phyloP scores from a whole-genome alignment of 1,140 invertebrate genomes.

The Dendrolimus kikuchii region DNA sequence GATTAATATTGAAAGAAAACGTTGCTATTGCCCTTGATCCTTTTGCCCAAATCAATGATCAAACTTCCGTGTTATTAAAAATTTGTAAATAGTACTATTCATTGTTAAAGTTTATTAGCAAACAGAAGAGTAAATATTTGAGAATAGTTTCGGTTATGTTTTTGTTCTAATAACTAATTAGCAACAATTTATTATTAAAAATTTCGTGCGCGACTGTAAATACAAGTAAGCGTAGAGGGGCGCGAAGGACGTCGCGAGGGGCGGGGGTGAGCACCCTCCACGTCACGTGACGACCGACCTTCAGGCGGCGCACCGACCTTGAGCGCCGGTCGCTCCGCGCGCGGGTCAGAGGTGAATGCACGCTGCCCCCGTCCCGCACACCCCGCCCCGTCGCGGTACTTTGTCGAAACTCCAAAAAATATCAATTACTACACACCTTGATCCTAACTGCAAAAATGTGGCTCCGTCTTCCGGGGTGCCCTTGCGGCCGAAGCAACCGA shows the following conservation, averaged over 20 bases:
- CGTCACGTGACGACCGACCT: conserved; percentile 65
- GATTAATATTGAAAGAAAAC: too few species aligned
- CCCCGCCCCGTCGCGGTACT: conserved; percentile 12
- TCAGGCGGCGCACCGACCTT: conserved; percentile 68
- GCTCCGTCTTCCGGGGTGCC: conserved; percentile 32
- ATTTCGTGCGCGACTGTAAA: conserved; percentile 30
- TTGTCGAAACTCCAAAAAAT: conserved; percentile 16
- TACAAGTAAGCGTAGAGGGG: conserved; percentile 30
- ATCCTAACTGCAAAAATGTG: conserved; percentile 35
- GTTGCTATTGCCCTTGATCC: too few species aligned
- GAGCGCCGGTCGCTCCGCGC: conserved; percentile 60
- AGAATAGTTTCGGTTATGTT: too few species aligned
- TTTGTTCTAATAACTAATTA: neutral
- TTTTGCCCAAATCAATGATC: too few species aligned
- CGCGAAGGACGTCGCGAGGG: conserved; percentile 20
- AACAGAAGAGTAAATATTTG: too few species aligned
- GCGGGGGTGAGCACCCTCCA: conserved; percentile 56
- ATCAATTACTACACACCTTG: conserved; percentile 48
- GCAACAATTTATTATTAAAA: conserved; percentile 3
- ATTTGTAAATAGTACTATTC: too few species aligned
- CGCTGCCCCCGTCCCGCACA: conserved; percentile 24
- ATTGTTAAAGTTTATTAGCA: too few species aligned
- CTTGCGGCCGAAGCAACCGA: conserved; percentile 24
- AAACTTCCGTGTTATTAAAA: too few species aligned
- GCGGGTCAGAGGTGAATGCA: conserved; percentile 70